Conservation (phyloP, 2,113 vertebrate genomes). For the Oreochromis tanganicae region DNA sequence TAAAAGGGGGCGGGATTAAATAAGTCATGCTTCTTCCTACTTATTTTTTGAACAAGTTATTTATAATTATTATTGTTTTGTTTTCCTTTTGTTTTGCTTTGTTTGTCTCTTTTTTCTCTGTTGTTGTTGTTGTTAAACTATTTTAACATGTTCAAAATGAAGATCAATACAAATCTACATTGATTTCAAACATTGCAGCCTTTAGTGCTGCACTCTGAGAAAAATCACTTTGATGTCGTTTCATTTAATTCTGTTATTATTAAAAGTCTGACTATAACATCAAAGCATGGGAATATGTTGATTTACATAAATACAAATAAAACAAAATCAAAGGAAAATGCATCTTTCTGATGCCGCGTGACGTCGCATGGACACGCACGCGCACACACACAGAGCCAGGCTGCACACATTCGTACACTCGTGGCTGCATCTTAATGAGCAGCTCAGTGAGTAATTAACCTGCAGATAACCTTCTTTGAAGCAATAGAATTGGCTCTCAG, state of each 20-base stretch:
- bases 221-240: neutral
- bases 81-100: neutral
- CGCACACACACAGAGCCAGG: neutral
- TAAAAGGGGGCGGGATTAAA: neutral
- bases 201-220: neutral
- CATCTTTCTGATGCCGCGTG: neutral
- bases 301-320: neutral
- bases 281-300: neutral
- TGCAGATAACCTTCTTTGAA: conserved; percentile 36
- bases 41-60: neutral
- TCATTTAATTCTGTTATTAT: neutral
- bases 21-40: neutral
- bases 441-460: conserved; percentile 46
- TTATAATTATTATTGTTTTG: neutral
- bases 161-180: neutral
- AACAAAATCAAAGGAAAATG: neutral
- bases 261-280: neutral
- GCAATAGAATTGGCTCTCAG: neutral
- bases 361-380: neutral
- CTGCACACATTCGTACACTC: neutral
- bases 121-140: neutral
- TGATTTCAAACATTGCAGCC: neutral
- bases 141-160: neutral
- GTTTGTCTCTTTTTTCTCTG: neutral
- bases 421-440: conserved; percentile 11